These are phyloP conservation scores for Ferrisia virgata DNA, from an alignment of 2,888 invertebrate genomes.

Conservation along the genomic window DNA sequence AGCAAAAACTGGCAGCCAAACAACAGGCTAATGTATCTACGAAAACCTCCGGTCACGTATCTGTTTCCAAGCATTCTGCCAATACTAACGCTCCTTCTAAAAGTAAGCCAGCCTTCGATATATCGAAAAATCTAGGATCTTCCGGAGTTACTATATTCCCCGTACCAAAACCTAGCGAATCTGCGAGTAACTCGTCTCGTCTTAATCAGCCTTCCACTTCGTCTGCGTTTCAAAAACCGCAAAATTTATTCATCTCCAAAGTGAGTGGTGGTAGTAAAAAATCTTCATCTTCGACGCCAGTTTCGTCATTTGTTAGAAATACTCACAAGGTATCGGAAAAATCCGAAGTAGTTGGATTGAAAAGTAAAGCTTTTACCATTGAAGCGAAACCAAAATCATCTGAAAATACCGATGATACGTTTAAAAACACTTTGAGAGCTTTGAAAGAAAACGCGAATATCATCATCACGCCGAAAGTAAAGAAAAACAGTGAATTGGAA, in stretches of 20 bases:
- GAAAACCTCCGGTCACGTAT: background rate
- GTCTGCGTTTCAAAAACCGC: background rate
- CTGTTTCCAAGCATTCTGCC: background rate
- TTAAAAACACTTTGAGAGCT: background rate
- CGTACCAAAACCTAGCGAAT: background rate
- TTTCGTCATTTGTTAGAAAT: background rate
- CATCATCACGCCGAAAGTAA: background rate
- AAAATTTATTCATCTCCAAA: background rate
- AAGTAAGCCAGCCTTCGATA: background rate
- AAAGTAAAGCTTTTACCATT: background rate
- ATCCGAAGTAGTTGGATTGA: background rate
- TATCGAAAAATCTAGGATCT: background rate
- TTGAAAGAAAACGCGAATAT: background rate
- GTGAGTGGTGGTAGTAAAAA: background rate
- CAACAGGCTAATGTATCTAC: conserved; percentile 10
- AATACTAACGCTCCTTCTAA: background rate
- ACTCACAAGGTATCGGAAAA: background rate
- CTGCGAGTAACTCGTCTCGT: background rate
- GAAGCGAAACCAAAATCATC: background rate
- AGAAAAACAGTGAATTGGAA: background rate
- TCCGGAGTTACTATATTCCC: conserved; percentile 26
- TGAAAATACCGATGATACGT: background rate
- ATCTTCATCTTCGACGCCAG: background rate
- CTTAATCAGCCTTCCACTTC: background rate
- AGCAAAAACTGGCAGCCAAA: conserved; percentile 46